Percentiles rank a stretch among this genome's conserved stretches.
Evolutionary conservation across 2,888 invertebrate genomes (phyloP).

Genomic region (Dasysyrphus albostriatus): DNA sequence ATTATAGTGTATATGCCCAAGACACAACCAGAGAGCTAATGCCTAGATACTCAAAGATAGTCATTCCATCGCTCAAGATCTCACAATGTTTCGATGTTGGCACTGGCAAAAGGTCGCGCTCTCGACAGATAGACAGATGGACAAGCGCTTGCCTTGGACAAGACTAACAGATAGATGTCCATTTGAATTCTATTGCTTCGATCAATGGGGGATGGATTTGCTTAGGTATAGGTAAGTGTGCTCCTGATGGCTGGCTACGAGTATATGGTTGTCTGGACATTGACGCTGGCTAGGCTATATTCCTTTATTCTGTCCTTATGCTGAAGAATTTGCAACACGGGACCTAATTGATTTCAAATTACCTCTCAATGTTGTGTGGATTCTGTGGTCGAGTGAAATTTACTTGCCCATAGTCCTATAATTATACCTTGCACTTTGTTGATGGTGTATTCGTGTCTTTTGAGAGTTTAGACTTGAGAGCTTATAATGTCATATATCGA

Average conservation of each 20-base stretch:
- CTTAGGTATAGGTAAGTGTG: constrained; percentile 8
- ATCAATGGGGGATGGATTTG: constrained; percentile 38
- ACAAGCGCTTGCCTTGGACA: constrained; percentile 49
- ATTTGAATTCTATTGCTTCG: constrained; percentile 15
- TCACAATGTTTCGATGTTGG: constrained; percentile 64
- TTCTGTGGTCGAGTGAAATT: constrained; percentile 65
- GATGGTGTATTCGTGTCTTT: constrained; percentile 68
- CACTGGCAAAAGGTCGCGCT: constrained; percentile 72
- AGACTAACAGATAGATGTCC: constrained; percentile 58
- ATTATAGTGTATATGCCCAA: not conserved
- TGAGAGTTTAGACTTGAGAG: constrained; percentile 28
- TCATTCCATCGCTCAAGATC: constrained; percentile 72
- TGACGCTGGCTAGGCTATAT: not conserved
- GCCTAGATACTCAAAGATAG: constrained; percentile 51
- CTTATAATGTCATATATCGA: constrained; percentile 41
- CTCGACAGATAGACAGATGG: constrained; percentile 75
- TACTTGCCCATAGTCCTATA: constrained; percentile 73
- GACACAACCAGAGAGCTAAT: constrained; percentile 4
- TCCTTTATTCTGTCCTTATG: constrained; percentile 22
- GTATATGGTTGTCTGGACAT: not conserved
- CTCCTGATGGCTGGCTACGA: constrained; percentile 1
- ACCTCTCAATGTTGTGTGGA: constrained; percentile 69
- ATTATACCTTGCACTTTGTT: constrained; percentile 67
- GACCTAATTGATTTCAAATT: constrained; percentile 76
- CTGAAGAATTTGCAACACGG: constrained; percentile 62